Conservation (phyloP, 2,797 vertebrate species). For the Echeneis naucrates region DNA sequence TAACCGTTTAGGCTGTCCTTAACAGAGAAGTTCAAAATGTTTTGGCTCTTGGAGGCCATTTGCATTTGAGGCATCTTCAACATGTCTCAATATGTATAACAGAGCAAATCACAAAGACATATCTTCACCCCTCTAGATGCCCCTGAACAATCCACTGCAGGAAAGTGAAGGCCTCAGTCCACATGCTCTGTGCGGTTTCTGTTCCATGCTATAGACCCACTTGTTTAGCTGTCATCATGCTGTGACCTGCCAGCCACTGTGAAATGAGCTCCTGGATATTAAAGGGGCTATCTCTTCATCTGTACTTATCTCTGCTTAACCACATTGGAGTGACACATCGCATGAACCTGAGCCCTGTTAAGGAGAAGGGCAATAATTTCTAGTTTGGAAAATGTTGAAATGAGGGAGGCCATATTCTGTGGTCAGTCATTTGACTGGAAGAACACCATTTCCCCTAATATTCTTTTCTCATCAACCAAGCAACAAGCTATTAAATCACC, state of each 20-base stretch:
- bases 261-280: slow-evolving; percentile 84
- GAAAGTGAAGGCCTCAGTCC: slow-evolving; percentile 37
- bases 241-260: slow-evolving; percentile 78
- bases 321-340: slow-evolving; percentile 74
- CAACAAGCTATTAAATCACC: slow-evolving; percentile 70
- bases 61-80: slow-evolving; percentile 31
- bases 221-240: slow-evolving; percentile 83
- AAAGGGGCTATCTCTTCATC: slow-evolving; percentile 84
- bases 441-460: slow-evolving; percentile 64
- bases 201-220: slow-evolving; percentile 71
- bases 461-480: slow-evolving; percentile 56
- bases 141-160: slow-evolving; percentile 38
- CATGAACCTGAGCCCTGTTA: slow-evolving; percentile 53
- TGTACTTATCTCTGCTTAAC: slow-evolving; percentile 78
- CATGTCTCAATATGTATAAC: slow-evolving; percentile 34
- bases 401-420: slow-evolving; percentile 29
- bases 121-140: slow-evolving; percentile 32
- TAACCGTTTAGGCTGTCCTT: slow-evolving; percentile 38
- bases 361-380: slow-evolving; percentile 56
- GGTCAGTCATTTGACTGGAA: slow-evolving; percentile 72
- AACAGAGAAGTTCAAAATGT: slow-evolving; percentile 24
- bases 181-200: slow-evolving; percentile 60
- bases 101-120: slow-evolving; percentile 31
- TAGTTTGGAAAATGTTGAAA: slow-evolving; percentile 66
- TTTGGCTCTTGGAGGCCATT: slow-evolving; percentile 11